Conservation (phyloP, 2,113 vertebrate species). For the Fregetta grallaria region DNA sequence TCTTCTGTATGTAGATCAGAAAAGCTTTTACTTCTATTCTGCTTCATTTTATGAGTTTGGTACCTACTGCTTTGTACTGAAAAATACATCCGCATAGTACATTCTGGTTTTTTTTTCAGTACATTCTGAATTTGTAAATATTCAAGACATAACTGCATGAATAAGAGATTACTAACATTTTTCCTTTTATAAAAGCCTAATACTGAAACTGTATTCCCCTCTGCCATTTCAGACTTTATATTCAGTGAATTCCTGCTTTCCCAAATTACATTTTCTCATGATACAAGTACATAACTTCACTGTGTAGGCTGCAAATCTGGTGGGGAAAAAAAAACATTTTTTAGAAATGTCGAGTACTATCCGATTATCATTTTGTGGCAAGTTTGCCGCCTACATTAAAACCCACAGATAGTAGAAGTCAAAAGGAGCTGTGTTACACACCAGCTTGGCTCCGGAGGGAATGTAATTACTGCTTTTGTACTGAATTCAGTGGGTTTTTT, state of each 20-base stretch:
- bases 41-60: background rate
- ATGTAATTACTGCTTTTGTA: constrained; percentile 50
- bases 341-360: constrained; percentile 68
- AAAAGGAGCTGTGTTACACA: constrained; percentile 51
- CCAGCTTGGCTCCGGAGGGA: constrained; percentile 36
- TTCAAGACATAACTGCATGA: background rate
- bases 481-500: constrained; percentile 14
- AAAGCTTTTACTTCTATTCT: background rate
- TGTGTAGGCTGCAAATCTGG: constrained; percentile 68
- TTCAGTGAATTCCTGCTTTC: constrained; percentile 45
- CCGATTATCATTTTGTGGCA: constrained; percentile 67
- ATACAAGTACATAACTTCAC: constrained; percentile 58
- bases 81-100: background rate
- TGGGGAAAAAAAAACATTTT: constrained; percentile 50
- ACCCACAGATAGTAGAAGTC: constrained; percentile 65
- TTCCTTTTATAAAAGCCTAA: background rate
- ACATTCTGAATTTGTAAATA: constrained; percentile 16
- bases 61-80: background rate
- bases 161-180: background rate
- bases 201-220: background rate
- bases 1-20: background rate
- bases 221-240: constrained; percentile 15
- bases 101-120: no score
- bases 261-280: constrained; percentile 54
- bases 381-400: constrained; percentile 67